A percentile compares a stretch with the other conserved stretches of the same genome.
phyloP scores from a whole-genome alignment of 2,113 vertebrate species.

The Nesoenas mayeri region DNA sequence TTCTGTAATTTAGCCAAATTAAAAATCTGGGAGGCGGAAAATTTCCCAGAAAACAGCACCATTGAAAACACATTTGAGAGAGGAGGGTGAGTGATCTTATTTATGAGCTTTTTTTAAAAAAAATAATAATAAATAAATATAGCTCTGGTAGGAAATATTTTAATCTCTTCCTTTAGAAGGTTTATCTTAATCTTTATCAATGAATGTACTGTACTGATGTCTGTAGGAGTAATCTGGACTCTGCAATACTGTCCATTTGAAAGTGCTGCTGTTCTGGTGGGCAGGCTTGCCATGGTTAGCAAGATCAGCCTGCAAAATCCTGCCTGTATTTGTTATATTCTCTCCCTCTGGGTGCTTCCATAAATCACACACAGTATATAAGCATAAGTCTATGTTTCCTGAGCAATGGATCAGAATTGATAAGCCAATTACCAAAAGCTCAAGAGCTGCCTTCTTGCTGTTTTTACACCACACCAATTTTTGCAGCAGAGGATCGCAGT shows the following conservation, averaged over 20 bases:
- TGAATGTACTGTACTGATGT: not conserved
- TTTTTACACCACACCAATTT: not conserved
- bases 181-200: not conserved
- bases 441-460: not conserved
- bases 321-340: not conserved
- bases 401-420: not conserved
- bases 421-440: not conserved
- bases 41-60: not conserved
- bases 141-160: not conserved
- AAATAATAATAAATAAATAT: not conserved
- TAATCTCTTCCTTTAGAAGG: not conserved
- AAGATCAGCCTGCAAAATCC: not conserved
- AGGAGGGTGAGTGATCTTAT: not conserved
- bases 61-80: not conserved
- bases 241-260: not conserved
- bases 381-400: not conserved
- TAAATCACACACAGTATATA: fast-evolving
- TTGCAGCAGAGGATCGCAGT: not conserved
- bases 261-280: not conserved
- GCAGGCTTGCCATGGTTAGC: not conserved
- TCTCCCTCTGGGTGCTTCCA: not conserved
- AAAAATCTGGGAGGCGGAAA: not conserved
- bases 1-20: not conserved
- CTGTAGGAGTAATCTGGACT: not conserved
- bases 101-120: not conserved